Conservation (phyloP, 2,797 vertebrate species). For the Enteromius unitaeniatus region DNA sequence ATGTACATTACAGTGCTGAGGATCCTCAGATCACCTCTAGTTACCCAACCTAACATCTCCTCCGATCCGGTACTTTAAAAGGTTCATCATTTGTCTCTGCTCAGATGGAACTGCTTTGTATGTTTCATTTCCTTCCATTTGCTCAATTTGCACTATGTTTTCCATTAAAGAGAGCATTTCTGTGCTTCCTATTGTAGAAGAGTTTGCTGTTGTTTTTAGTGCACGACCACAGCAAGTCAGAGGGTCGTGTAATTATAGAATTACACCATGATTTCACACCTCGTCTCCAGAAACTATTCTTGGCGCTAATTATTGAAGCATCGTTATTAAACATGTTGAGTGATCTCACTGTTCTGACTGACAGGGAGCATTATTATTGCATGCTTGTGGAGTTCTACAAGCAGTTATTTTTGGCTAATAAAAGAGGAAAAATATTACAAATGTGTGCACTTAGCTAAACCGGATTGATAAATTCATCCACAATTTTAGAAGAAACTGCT, state of each 20-base stretch:
- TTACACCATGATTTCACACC: constrained; percentile 41
- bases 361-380: constrained; percentile 36
- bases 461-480: background rate
- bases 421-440: constrained; percentile 4
- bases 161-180: background rate
- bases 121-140: constrained; percentile 40
- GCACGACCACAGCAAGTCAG: constrained; percentile 41
- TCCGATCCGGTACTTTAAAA: constrained; percentile 19
- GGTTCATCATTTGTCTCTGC: constrained; percentile 21
- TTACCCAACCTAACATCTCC: constrained; percentile 23
- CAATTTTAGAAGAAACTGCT: background rate
- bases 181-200: background rate
- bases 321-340: constrained; percentile 38
- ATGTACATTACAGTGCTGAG: constrained; percentile 32
- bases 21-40: constrained; percentile 38
- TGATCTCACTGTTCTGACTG: constrained; percentile 42
- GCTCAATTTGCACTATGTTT: constrained; percentile 27
- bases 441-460: constrained; percentile 16
- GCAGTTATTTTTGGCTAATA: constrained; percentile 21
- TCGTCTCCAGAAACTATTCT: constrained; percentile 43
- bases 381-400: constrained; percentile 17
- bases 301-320: constrained; percentile 43
- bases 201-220: constrained; percentile 19
- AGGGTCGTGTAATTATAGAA: constrained; percentile 46
- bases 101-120: background rate